Conservation (phyloP, 2,888 invertebrate species). For the Melolontha melolontha region DNA sequence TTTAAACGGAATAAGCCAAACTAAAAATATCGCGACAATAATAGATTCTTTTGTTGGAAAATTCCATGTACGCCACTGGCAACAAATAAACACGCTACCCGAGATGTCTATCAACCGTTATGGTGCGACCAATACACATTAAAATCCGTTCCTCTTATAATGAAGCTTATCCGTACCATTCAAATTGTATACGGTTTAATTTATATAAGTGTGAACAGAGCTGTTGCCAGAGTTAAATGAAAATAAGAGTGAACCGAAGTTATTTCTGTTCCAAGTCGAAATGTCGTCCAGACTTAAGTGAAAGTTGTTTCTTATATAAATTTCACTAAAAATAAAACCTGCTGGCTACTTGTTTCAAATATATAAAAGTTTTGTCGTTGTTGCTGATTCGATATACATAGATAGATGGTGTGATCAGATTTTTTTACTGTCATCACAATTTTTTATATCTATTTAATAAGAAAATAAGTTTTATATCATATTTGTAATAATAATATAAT, state of each 20-base stretch:
- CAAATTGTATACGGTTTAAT: constrained; percentile 17
- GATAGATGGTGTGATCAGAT: constrained; percentile 9
- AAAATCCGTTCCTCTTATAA: constrained; percentile 8
- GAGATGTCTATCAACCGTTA: constrained; percentile 17
- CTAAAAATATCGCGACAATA: too few relatives aligned
- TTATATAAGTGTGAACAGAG: constrained; percentile 24
- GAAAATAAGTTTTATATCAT: too few relatives aligned
- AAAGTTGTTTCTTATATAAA: constrained; percentile 42
- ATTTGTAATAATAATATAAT: too few relatives aligned
- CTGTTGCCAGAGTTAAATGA: constrained; percentile 22
- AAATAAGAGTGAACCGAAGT: constrained; percentile 37
- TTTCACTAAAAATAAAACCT: constrained; percentile 39
- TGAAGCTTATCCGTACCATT: neutral
- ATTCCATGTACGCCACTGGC: constrained; percentile 3
- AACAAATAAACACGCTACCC: neutral
- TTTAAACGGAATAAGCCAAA: too few relatives aligned
- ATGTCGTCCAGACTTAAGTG: constrained; percentile 38
- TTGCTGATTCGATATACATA: neutral
- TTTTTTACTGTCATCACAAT: too few relatives aligned
- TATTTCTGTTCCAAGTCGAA: constrained; percentile 33
- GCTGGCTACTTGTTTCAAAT: constrained; percentile 12
- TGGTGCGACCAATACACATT: constrained; percentile 12
- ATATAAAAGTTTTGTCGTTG: constrained; percentile 9
- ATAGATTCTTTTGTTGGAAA: neutral
- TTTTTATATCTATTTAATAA: neutral